These are phyloP conservation scores for Hypsibius dujardini DNA, from an alignment of 1,140 invertebrate genomes.

Conservation along the genomic window DNA sequence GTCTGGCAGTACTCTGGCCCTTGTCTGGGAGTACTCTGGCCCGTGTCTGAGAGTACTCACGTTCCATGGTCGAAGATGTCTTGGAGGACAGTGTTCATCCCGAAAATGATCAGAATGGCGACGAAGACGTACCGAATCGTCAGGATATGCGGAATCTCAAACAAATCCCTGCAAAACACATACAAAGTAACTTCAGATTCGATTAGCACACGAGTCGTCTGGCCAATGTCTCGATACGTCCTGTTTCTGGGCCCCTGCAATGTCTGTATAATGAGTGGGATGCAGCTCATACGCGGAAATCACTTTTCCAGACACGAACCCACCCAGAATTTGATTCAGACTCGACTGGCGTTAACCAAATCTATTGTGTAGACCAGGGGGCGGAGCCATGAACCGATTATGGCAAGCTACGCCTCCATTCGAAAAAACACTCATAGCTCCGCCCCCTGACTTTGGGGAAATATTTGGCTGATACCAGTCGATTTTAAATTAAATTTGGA, in stretches of 20 bases:
- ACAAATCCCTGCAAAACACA: conserved; percentile 44
- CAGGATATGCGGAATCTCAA: conserved; percentile 56
- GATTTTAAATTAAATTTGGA: too few relatives aligned
- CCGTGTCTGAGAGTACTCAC: conserved; percentile 37
- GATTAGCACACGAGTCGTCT: not conserved
- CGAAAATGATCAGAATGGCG: conserved; percentile 53
- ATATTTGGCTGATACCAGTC: too few relatives aligned
- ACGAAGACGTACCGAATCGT: conserved; percentile 67
- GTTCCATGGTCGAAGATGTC: conserved; percentile 53
- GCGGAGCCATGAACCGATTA: not conserved
- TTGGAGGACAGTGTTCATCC: conserved; percentile 49
- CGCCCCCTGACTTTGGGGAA: too few relatives aligned
- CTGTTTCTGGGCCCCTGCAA: too few relatives aligned
- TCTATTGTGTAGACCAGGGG: too few relatives aligned
- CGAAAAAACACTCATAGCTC: too few relatives aligned
- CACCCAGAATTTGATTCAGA: too few relatives aligned
- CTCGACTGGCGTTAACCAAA: too few relatives aligned
- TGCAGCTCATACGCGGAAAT: too few relatives aligned
- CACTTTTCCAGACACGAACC: too few relatives aligned
- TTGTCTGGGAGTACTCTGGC: conserved; percentile 22
- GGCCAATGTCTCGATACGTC: too few relatives aligned
- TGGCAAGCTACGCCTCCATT: not conserved
- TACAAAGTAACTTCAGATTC: conserved; percentile 19
- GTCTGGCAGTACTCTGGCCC: conserved; percentile 14
- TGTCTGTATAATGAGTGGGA: too few relatives aligned